Evolutionary conservation across 2,113 vertebrate genomes (phyloP).

Genomic region (Mesitornis unicolor): DNA sequence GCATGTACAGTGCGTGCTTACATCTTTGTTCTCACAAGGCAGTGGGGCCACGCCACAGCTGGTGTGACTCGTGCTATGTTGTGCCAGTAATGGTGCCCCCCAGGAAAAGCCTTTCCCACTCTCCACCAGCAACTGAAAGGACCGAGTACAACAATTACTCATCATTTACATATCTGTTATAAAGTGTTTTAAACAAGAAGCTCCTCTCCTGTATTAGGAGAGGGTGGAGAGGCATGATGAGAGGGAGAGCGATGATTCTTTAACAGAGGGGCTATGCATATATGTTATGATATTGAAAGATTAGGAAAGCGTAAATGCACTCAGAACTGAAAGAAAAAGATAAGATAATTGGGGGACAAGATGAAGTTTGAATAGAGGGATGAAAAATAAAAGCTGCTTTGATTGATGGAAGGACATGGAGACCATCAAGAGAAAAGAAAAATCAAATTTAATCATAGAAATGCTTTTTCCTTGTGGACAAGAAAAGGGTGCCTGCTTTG

Average conservation of each 20-base stretch:
- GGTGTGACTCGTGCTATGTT: background rate
- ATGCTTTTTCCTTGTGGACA: background rate
- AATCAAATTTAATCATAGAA: background rate
- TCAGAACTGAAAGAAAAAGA: background rate
- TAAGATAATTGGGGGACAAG: background rate
- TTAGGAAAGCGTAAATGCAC: background rate
- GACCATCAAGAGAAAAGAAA: background rate
- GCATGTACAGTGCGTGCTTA: background rate
- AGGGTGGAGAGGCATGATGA: background rate
- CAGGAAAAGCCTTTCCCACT: constrained; percentile 4
- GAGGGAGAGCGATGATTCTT: too few relatives aligned
- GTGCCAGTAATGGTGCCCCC: constrained; percentile 47
- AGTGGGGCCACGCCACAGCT: constrained; percentile 1
- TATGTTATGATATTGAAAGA: background rate
- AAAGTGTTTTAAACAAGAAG: background rate
- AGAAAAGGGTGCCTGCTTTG: background rate
- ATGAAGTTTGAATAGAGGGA: background rate
- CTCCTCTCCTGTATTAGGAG: background rate
- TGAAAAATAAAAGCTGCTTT: background rate
- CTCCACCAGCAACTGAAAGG: background rate
- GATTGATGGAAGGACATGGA: background rate
- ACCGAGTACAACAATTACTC: background rate
- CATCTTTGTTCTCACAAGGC: constrained; percentile 18
- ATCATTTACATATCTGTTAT: background rate
- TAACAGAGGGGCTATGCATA: background rate